Evolutionary conservation across 64 coral and sea anemone species (phyloP).

Genomic region (Dendrophyllia cribrosa): DNA sequence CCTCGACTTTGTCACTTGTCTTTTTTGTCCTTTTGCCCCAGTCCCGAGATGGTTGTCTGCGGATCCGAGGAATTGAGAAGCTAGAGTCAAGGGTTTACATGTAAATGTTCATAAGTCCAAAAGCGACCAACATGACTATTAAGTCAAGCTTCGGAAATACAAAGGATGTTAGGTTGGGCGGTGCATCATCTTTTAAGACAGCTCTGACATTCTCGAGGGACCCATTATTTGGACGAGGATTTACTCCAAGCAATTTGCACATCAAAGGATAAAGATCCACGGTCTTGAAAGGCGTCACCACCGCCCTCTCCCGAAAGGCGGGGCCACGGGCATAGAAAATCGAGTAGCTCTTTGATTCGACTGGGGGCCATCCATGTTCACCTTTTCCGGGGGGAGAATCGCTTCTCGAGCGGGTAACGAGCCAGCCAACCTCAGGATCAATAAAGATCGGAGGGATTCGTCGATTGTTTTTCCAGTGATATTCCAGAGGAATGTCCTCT

Average conservation of each 20-base stretch:
- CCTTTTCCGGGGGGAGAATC: neutral
- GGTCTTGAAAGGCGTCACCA: conserved; percentile 45
- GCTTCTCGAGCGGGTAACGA: conserved; percentile 16
- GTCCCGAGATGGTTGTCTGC: no score
- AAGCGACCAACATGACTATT: neutral
- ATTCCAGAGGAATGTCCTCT: conserved; percentile 51
- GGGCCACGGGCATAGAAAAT: conserved; percentile 77
- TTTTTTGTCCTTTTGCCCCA: no score
- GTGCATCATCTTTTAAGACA: neutral
- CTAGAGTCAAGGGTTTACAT: no score
- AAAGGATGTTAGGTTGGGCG: neutral
- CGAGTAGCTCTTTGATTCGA: conserved; percentile 64
- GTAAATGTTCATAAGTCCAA: neutral
- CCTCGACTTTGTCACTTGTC: no score
- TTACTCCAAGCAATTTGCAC: conserved; percentile 70
- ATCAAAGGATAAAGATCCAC: conserved; percentile 77
- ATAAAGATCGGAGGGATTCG: conserved; percentile 69
- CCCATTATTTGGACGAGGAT: conserved; percentile 75
- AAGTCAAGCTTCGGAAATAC: neutral
- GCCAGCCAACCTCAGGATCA: conserved; percentile 70
- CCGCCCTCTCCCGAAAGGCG: conserved; percentile 36
- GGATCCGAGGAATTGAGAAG: no score
- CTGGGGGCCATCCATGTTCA: conserved; percentile 60
- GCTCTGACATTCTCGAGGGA: conserved; percentile 45
- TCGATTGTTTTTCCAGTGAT: conserved; percentile 76